Percentiles rank a stretch among this genome's conserved stretches.
Conservation (phyloP, 2,888 invertebrate genomes). For the Suillia variegata region DNA sequence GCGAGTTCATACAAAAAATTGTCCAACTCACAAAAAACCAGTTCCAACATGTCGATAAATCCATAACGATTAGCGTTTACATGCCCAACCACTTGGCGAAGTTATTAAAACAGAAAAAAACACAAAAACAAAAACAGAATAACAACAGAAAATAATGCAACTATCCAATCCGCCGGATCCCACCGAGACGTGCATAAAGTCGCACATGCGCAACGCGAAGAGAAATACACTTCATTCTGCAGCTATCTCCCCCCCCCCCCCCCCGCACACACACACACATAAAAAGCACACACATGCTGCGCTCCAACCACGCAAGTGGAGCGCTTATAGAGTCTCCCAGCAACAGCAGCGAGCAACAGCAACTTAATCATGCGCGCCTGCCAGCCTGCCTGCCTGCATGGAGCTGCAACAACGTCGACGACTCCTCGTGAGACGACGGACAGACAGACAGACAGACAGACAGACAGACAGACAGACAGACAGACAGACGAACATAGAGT, state of each 20-base stretch:
- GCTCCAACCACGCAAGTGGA: background rate
- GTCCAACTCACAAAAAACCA: background rate
- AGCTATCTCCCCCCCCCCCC: background rate
- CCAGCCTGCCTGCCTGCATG: background rate
- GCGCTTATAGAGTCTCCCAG: background rate
- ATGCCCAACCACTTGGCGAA: background rate
- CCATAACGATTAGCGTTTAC: background rate
- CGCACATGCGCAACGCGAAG: too few species aligned
- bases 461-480: too few species aligned
- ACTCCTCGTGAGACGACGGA: conserved; percentile 2
- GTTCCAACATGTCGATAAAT: background rate
- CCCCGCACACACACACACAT: background rate
- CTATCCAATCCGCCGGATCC: background rate
- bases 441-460: too few species aligned
- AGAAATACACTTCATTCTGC: too few species aligned
- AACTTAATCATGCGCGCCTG: background rate
- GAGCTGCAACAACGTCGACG: background rate
- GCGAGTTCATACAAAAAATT: too few species aligned
- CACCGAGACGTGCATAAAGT: background rate
- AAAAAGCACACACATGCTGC: background rate
- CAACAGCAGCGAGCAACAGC: background rate
- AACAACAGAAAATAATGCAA: background rate
- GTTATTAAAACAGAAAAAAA: background rate
- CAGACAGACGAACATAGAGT: too few species aligned
- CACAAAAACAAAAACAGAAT: background rate